phyloP scores from a whole-genome alignment of 2,888 invertebrate species.

The Sthenelais limicola region DNA sequence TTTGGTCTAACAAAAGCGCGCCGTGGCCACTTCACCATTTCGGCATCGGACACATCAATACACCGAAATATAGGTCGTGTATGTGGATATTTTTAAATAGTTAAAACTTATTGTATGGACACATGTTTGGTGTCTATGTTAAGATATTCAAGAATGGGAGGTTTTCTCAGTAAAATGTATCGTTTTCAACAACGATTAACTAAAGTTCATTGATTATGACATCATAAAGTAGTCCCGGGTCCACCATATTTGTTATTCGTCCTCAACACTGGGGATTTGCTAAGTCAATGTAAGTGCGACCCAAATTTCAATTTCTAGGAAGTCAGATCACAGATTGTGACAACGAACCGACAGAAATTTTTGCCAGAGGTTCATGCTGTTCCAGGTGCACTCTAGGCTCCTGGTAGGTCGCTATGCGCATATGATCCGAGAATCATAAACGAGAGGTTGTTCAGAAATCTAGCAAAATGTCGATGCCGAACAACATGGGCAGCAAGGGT shows the following conservation, averaged over 20 bases:
- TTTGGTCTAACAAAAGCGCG: slow-evolving; percentile 41
- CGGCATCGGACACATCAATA: slow-evolving; percentile 22
- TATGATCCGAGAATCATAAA: slow-evolving; percentile 36
- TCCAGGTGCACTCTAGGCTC: slow-evolving; percentile 31
- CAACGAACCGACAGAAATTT: slow-evolving; percentile 7
- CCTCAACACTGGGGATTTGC: slow-evolving; percentile 34
- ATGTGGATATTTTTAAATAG: too few species aligned
- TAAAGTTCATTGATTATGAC: slow-evolving; percentile 40
- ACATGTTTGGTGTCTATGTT: too few species aligned
- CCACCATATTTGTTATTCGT: slow-evolving; percentile 47
- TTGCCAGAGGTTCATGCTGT: slow-evolving; percentile 31
- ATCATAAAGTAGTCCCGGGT: slow-evolving; percentile 44
- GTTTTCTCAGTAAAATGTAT: too few species aligned
- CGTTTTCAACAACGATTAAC: neutral
- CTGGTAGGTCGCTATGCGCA: slow-evolving; percentile 33
- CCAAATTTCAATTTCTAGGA: slow-evolving; percentile 38
- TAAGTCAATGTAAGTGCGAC: too few species aligned
- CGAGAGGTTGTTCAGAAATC: slow-evolving; percentile 27
- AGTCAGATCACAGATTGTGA: slow-evolving; percentile 30
- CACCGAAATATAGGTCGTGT: slow-evolving; percentile 11
- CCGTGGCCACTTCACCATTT: slow-evolving; percentile 19
- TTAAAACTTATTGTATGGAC: too few species aligned
- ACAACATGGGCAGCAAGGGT: slow-evolving; percentile 34
- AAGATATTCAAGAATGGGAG: too few species aligned
- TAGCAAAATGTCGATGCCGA: slow-evolving; percentile 30